These are phyloP conservation scores for Gnathonemus echidnorhynchus DNA, from an alignment of 2,113 vertebrate genomes.

Conservation along the genomic window DNA sequence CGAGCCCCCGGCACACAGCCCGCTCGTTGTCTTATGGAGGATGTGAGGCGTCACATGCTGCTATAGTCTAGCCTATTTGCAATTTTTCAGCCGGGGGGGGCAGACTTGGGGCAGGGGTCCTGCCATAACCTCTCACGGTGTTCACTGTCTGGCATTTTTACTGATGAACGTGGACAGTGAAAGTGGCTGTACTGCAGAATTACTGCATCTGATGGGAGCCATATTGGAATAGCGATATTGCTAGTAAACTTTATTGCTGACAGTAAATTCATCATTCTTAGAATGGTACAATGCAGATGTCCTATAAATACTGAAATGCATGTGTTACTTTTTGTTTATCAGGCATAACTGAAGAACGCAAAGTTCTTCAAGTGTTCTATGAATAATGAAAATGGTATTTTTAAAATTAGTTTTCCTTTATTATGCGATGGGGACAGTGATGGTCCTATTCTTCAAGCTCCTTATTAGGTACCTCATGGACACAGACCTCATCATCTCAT, in stretches of 20 bases:
- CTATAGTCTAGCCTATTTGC: not conserved
- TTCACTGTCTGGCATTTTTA: not conserved
- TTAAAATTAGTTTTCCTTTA: not conserved
- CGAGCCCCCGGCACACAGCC: conserved; percentile 5
- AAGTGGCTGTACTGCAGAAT: not conserved
- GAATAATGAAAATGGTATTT: not conserved
- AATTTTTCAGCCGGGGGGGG: not conserved
- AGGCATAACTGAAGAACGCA: not conserved
- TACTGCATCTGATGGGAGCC: not conserved
- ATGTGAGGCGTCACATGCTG: conserved; percentile 18
- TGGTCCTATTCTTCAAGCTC: not conserved
- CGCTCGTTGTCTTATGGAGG: conserved; percentile 16
- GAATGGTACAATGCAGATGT: not conserved
- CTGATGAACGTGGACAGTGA: not conserved
- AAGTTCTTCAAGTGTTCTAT: not conserved
- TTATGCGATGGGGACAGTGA: not conserved
- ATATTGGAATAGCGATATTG: not conserved
- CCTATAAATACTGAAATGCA: not conserved
- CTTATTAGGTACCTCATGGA: not conserved
- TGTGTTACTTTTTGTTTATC: not conserved
- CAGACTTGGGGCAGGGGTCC: not conserved
- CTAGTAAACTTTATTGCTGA: not conserved
- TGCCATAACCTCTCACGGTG: not conserved
- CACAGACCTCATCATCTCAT: not conserved
- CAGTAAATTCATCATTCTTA: not conserved